Percentiles rank a stretch among this genome's conserved stretches.
Evolutionary conservation across 2,888 invertebrate species (phyloP).

Genomic region (Panorpa germanica): DNA sequence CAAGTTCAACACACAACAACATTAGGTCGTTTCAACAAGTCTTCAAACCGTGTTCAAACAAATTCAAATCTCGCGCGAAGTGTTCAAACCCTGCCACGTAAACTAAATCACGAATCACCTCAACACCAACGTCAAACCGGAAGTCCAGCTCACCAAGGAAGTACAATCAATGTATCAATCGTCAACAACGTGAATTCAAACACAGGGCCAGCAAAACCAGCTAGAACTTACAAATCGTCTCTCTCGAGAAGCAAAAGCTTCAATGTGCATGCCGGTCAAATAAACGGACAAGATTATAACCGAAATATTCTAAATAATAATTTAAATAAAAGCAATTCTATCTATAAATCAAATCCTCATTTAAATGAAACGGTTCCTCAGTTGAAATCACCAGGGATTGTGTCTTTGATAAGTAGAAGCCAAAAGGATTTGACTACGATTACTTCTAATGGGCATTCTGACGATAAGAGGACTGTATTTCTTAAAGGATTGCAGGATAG

Average conservation of each 20-base stretch:
- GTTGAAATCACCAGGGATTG: slow-evolving; percentile 69
- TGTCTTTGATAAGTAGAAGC: slow-evolving; percentile 69
- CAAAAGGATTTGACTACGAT: slow-evolving; percentile 57
- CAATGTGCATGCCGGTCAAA: slow-evolving; percentile 68
- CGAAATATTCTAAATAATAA: no score
- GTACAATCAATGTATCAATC: slow-evolving; percentile 46
- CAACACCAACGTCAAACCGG: slow-evolving; percentile 26
- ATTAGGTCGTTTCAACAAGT: slow-evolving; percentile 67
- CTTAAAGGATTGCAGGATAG: slow-evolving; percentile 47
- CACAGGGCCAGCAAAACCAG: slow-evolving; percentile 56
- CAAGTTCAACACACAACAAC: no score
- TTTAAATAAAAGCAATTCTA: no score
- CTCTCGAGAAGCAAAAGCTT: slow-evolving; percentile 70
- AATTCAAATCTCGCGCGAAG: slow-evolving; percentile 29
- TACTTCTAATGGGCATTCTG: slow-evolving; percentile 21
- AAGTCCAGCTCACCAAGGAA: slow-evolving; percentile 25
- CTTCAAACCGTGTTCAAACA: slow-evolving; percentile 45
- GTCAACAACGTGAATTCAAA: slow-evolving; percentile 29
- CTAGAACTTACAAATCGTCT: slow-evolving; percentile 57
- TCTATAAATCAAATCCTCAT: slow-evolving; percentile 65
- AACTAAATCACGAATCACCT: slow-evolving; percentile 21
- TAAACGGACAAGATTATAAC: no score
- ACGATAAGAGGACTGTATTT: slow-evolving; percentile 46
- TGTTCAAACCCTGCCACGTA: slow-evolving; percentile 61
- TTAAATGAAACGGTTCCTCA: slow-evolving; percentile 52